These are phyloP conservation scores for western clawed frog (Xenopus tropicalis) DNA, from an alignment of 2,113 vertebrate genomes.

Conservation along the genomic window DNA sequence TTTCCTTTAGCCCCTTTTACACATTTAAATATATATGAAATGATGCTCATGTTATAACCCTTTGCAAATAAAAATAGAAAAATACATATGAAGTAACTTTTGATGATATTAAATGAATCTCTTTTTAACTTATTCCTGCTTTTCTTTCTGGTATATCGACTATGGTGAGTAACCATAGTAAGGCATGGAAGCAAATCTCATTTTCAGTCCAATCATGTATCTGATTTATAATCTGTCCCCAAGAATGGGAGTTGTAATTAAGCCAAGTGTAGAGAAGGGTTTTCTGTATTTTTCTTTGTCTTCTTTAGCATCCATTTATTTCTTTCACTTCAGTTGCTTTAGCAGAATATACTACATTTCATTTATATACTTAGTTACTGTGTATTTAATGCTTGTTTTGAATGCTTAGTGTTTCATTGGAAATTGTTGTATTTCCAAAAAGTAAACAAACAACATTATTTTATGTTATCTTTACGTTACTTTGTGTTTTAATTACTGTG, in stretches of 20 bases:
- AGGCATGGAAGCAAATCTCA: conserved; percentile 13
- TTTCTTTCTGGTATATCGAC: not conserved
- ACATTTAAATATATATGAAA: too few relatives aligned
- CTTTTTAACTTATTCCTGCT: not conserved
- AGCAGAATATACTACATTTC: too few relatives aligned
- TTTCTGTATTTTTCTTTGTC: conserved; percentile 21
- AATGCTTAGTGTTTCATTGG: too few relatives aligned
- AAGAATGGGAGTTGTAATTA: conserved; percentile 23
- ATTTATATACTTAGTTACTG: too few relatives aligned
- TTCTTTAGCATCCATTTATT: conserved; percentile 6
- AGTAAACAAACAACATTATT: too few relatives aligned
- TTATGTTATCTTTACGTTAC: too few relatives aligned
- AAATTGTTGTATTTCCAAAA: too few relatives aligned
- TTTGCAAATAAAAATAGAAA: too few relatives aligned
- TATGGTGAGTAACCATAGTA: not conserved
- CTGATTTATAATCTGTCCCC: conserved; percentile 21
- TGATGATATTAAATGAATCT: not conserved
- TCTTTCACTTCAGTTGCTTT: not conserved
- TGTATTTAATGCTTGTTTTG: too few relatives aligned
- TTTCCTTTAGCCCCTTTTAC: too few relatives aligned
- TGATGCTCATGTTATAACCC: too few relatives aligned
- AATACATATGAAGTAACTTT: too few relatives aligned
- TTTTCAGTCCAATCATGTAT: conserved; percentile 18
- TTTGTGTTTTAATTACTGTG: not conserved
- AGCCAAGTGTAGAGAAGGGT: conserved; percentile 13